Conservation (phyloP, 2,797 vertebrate genomes). For the Brachymystax lenok region DNA sequence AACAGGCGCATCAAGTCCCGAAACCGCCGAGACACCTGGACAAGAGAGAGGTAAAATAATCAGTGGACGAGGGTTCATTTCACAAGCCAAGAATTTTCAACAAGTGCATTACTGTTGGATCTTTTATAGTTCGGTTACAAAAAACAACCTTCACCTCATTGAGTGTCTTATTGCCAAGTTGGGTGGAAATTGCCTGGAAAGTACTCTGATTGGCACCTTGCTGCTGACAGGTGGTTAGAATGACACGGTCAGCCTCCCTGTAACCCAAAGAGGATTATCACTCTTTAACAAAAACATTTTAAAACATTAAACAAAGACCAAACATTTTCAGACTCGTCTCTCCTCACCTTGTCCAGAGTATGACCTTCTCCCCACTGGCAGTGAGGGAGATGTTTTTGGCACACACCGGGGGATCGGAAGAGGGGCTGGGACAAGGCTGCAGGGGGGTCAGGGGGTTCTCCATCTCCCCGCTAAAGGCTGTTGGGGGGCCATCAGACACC, state of each 20-base stretch:
- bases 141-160: conserved; percentile 76
- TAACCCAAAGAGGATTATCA: neutral
- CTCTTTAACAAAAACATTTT: neutral
- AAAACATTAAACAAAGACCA: neutral
- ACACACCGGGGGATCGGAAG: conserved; percentile 81
- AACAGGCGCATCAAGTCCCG: conserved; percentile 91
- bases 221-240: conserved; percentile 91
- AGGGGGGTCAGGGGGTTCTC: conserved; percentile 15
- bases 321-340: neutral
- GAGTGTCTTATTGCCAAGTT: conserved; percentile 89
- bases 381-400: conserved; percentile 97
- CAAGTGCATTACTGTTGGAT: neutral
- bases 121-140: neutral
- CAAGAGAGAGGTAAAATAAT: neutral
- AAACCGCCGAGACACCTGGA: conserved; percentile 89
- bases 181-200: conserved; percentile 84
- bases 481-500: neutral
- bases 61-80: neutral
- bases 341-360: conserved; percentile 92
- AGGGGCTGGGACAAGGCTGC: conserved; percentile 8
- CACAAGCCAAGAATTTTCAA: neutral
- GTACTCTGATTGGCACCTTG: conserved; percentile 88
- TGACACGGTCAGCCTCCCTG: conserved; percentile 92
- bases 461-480: conserved; percentile 24
- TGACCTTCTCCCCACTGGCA: conserved; percentile 90